These are phyloP conservation scores for Dilophus febrilis DNA, from an alignment of 2,888 invertebrate species.

Conservation along the genomic window DNA sequence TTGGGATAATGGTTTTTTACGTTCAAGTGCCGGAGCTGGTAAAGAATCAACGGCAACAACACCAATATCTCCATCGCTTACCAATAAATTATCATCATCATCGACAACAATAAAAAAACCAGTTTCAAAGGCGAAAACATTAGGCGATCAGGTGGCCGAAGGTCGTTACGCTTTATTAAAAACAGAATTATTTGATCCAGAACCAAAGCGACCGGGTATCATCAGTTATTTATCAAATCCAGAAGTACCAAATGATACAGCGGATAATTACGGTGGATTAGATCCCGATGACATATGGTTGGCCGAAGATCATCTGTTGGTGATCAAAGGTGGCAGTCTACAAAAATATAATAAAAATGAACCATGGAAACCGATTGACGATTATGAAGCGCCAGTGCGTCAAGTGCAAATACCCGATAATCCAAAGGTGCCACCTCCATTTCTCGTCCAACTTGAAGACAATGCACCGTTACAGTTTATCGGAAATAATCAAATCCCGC, in stretches of 20 bases:
- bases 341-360: conserved; percentile 30
- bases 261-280: conserved; percentile 62
- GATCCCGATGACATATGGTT: conserved; percentile 78
- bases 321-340: conserved; percentile 61
- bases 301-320: conserved; percentile 72
- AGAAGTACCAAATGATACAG: conserved; percentile 65
- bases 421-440: conserved; percentile 79
- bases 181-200: conserved; percentile 57
- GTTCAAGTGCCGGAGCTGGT: conserved; percentile 52
- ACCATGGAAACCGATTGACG: conserved; percentile 67
- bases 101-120: conserved; percentile 33
- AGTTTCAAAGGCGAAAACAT: conserved; percentile 58
- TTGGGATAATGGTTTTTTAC: conserved; percentile 49
- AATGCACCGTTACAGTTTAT: conserved; percentile 76
- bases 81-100: too few species aligned
- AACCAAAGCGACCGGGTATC: conserved; percentile 60
- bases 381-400: conserved; percentile 64
- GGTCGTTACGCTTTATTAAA: conserved; percentile 82
- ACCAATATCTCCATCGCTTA: conserved; percentile 22
- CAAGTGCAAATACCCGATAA: conserved; percentile 70
- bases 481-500: conserved; percentile 48
- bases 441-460: conserved; percentile 77
- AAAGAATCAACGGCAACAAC: conserved; percentile 23
- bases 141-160: conserved; percentile 78
- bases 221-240: conserved; percentile 65